phyloP scores from a whole-genome alignment of 2,797 vertebrate genomes.

The Chiropotes sagulatus region DNA sequence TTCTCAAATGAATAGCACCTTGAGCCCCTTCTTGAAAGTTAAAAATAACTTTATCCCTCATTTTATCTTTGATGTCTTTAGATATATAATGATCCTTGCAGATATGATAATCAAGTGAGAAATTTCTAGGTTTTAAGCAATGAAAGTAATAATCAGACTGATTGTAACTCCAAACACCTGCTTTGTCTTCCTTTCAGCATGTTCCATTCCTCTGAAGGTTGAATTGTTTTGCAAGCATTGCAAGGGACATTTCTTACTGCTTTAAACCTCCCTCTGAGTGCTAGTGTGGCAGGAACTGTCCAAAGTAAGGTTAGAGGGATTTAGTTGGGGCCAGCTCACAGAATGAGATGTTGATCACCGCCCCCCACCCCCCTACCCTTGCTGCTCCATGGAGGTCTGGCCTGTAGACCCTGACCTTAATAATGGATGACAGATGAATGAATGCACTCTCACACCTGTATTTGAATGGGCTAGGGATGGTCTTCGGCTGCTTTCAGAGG shows the following conservation, averaged over 20 bases:
- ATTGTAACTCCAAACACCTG: background rate
- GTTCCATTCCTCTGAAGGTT: background rate
- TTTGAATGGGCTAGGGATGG: too few species aligned
- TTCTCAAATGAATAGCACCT: background rate
- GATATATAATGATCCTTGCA: background rate
- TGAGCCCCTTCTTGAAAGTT: background rate
- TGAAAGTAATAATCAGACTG: background rate
- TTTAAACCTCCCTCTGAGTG: background rate
- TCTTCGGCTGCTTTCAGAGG: too few species aligned
- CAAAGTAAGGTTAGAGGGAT: background rate
- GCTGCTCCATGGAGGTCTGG: too few species aligned
- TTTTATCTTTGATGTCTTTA: background rate
- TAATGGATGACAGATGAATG: too few species aligned
- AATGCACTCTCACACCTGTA: too few species aligned
- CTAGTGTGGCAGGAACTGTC: background rate
- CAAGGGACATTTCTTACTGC: background rate
- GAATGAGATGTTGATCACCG: background rate
- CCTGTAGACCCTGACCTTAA: too few species aligned
- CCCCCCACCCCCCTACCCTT: too few species aligned
- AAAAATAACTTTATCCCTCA: background rate
- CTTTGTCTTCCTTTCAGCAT: background rate
- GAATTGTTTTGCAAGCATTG: background rate
- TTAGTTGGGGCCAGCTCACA: background rate
- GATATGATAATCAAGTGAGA: background rate
- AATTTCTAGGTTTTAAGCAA: background rate